phyloP scores from a whole-genome alignment of 1,140 invertebrate genomes.

The Leptoteleia sp. region DNA sequence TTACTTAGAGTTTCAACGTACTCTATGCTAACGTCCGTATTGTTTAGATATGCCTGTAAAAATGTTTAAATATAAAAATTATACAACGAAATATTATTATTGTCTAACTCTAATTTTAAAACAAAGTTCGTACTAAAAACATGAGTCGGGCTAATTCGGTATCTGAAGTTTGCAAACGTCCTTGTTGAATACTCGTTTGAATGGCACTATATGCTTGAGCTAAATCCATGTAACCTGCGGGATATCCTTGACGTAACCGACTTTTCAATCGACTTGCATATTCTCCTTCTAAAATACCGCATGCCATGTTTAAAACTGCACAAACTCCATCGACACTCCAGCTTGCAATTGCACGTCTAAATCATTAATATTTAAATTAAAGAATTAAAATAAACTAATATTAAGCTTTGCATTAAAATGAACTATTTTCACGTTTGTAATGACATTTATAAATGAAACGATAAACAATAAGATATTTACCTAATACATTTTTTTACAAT shows the following conservation, averaged over 20 bases:
- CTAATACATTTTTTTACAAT: constrained; percentile 97
- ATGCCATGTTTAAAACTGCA: constrained; percentile 97
- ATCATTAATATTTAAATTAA: constrained; percentile 21
- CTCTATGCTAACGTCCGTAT: constrained; percentile 95
- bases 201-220: constrained; percentile 90
- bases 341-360: constrained; percentile 91
- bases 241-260: constrained; percentile 91
- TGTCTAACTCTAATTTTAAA: too few species aligned
- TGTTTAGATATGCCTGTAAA: constrained; percentile 92
- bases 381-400: too few species aligned
- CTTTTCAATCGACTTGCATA: constrained; percentile 89
- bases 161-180: constrained; percentile 90
- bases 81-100: too few species aligned
- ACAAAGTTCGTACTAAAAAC: constrained; percentile 85
- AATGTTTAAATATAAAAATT: too few species aligned
- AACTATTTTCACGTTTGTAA: too few species aligned
- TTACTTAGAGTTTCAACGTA: constrained; percentile 91
- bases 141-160: constrained; percentile 87
- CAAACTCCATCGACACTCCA: constrained; percentile 97
- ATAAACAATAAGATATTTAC: constrained; percentile 78
- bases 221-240: constrained; percentile 91
- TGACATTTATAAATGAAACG: too few species aligned
- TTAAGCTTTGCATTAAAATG: constrained; percentile 26
- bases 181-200: constrained; percentile 90
- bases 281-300: constrained; percentile 92